Evolutionary conservation across 2,888 invertebrate genomes (phyloP), one percentile per base, ranked within the genome.

Genomic region (Tenthredo livida): DNA sequence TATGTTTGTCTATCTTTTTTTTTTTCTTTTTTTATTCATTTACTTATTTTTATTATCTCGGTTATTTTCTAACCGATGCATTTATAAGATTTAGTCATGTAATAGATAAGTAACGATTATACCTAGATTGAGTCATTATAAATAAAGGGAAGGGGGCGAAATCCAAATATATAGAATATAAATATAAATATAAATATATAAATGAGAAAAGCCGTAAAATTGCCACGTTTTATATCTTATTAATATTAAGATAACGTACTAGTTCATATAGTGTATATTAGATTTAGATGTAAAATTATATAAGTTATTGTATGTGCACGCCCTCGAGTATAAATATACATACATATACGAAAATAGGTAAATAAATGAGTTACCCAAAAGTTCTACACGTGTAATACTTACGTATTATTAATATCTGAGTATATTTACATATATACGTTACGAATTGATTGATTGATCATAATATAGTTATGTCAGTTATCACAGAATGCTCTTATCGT

Each of bases 151-250:
- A 21, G 33, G 21, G 43, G 5, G 80, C 12, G 25, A 67, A 29
- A 83, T 83, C 67, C 47, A 83, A 67, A 80, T 80, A 72, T 40
- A 73, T 40, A 43, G 40, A 17, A 43, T 21, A 43, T 0, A 67
- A 67, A 80, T 17, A 43, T 12, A 33, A 67, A 80, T 17, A 43
- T 12, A 33, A 67, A 80, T 17, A 80, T 17, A 43, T 12, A 33
- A 67, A 80, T 17, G 17, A 40, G n/a, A 61, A 47, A 2, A 43
- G 84, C 84, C 85, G 84, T 87, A 86, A 84, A 84, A 83, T 87
- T 85, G 84, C 84, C 84, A 86, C 84, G 85, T 87, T 88, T 88
- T 88, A 86, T 88, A 88, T 87, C 73, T 85, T 86, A 61, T 84
- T 54, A 85, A 86, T 50, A 87, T 87, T 54, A 85, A 86, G 61